phyloP scores from a whole-genome alignment of 1,140 invertebrate genomes.

The Dreissena rostriformis region DNA sequence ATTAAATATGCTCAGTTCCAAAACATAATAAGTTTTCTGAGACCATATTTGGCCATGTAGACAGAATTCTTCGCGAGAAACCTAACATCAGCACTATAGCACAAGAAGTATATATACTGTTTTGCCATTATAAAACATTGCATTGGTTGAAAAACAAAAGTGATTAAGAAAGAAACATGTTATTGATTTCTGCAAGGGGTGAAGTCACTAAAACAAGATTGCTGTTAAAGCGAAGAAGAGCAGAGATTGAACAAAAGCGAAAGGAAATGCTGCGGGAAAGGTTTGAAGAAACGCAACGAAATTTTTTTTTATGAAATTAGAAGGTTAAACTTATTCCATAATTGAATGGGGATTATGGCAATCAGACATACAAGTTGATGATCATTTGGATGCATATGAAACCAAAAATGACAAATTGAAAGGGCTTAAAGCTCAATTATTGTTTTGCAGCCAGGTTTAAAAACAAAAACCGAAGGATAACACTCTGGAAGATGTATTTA shows the following conservation, averaged over 20 bases:
- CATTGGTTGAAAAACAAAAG: background rate
- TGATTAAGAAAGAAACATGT: background rate
- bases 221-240: background rate
- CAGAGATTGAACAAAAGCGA: conserved; percentile 10
- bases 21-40: conserved; percentile 40
- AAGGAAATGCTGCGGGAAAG: too few relatives aligned
- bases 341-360: too few relatives aligned
- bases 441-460: too few relatives aligned
- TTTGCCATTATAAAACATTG: conserved; percentile 25
- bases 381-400: too few relatives aligned
- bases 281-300: too few relatives aligned
- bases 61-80: conserved; percentile 28
- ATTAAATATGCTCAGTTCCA: background rate
- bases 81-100: conserved; percentile 9
- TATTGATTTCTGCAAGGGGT: background rate
- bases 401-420: too few relatives aligned
- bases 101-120: conserved; percentile 7
- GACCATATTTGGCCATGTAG: conserved; percentile 22
- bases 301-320: too few relatives aligned
- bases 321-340: too few relatives aligned
- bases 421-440: too few relatives aligned
- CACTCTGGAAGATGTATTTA: too few relatives aligned
- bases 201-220: background rate
- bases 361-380: too few relatives aligned
- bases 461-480: too few relatives aligned